Conservation (phyloP, 2,797 vertebrate species). For the Otus scops region DNA sequence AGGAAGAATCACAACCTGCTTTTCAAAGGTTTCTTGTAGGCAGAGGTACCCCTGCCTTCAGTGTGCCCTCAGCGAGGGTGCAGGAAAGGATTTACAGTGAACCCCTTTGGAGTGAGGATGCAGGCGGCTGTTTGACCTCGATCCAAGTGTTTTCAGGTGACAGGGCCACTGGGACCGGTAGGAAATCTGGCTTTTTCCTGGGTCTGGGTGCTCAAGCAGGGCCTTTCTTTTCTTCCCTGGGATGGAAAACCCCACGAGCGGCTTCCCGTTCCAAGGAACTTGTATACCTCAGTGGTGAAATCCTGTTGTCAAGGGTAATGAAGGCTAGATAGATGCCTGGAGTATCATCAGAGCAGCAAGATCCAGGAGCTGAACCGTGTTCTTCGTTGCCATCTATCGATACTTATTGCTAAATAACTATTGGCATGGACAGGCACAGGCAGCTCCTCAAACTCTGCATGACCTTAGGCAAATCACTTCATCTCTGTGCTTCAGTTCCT, state of each 20-base stretch:
- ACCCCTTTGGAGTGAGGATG: not conserved
- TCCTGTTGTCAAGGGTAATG: not conserved
- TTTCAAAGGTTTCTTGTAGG: not conserved
- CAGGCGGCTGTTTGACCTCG: not conserved
- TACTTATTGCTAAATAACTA: not conserved
- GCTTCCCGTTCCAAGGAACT: fast-evolving
- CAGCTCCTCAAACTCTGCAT: not conserved
- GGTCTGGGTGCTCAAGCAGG: not conserved
- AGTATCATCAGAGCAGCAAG: not conserved
- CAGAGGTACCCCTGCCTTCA: not conserved
- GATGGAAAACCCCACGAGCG: not conserved
- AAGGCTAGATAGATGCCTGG: not conserved
- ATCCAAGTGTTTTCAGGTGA: not conserved
- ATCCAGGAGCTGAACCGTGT: not conserved
- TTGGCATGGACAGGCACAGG: not conserved
- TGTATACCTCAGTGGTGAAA: not conserved
- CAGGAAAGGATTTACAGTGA: not conserved
- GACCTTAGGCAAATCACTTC: conserved; percentile 14
- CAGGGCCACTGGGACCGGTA: fast-evolving
- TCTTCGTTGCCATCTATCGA: not conserved
- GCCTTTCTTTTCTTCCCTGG: not conserved
- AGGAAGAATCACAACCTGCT: not conserved
- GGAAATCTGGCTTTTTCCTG: not conserved
- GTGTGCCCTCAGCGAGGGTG: not conserved
- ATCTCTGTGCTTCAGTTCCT: not conserved